phyloP scores from a whole-genome alignment of 2,113 vertebrate species.

The Anarrhichthys ocellatus region DNA sequence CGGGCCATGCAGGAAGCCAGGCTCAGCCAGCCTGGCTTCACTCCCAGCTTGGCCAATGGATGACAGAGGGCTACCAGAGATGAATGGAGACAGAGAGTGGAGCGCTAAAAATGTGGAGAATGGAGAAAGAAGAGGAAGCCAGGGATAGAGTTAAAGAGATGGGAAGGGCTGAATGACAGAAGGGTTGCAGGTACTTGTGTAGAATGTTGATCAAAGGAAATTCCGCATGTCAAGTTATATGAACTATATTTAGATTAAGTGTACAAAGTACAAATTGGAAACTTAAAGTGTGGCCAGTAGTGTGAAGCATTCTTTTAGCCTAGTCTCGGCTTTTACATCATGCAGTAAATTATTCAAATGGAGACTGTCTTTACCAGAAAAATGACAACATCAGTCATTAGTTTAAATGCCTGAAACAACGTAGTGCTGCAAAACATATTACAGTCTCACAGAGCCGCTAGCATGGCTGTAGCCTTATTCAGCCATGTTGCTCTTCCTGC shows the following conservation, averaged over 20 bases:
- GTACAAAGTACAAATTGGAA: neutral
- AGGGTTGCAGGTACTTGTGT: neutral
- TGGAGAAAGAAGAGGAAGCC: conserved; percentile 5
- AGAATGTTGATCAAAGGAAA: neutral
- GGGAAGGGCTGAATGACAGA: neutral
- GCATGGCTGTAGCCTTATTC: neutral
- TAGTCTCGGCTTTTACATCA: neutral
- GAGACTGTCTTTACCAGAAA: neutral
- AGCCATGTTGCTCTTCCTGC: neutral
- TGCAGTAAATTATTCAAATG: neutral
- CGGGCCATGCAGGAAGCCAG: conserved; percentile 55
- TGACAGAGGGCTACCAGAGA: conserved; percentile 63
- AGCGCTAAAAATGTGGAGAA: conserved; percentile 36
- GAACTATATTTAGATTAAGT: neutral
- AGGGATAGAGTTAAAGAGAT: neutral
- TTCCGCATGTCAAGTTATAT: neutral
- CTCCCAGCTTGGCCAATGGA: conserved; percentile 72
- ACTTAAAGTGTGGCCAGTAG: neutral
- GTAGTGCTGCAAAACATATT: neutral
- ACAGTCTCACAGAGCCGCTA: neutral
- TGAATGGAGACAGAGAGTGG: conserved; percentile 44
- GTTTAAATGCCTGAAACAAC: neutral
- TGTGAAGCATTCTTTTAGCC: neutral
- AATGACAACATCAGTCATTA: neutral
- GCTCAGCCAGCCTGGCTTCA: conserved; percentile 65